Evolutionary conservation across 2,888 invertebrate genomes (phyloP), one percentile per base, ranked within the genome.

Genomic region (Meta bourneti): DNA sequence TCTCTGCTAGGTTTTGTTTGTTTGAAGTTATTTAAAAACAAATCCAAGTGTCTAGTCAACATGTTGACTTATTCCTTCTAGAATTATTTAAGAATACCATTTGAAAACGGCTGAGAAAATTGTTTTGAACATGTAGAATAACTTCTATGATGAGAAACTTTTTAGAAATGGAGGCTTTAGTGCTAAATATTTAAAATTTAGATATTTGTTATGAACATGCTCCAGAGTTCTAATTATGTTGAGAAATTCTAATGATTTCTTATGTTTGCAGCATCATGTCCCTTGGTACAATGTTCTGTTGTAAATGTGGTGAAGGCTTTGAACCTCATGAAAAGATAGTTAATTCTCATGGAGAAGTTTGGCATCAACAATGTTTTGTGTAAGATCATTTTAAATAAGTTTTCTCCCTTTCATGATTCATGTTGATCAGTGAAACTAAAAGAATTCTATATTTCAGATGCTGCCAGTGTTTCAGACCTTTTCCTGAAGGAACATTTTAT

Each of bases 281-380:
- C 93, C 95, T 98, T 95, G 98, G 97, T 94, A 97, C 97, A 94
- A 98, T 98, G 97, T 97, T 97, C 94, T 99, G 99, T 95, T 97
- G 98, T 94, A 97, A 99, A 90, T 99, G 99, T 95, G 97, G 97
- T 93, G 99, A 99, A 94, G 98, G 98, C 6, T 99, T 99, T 95
- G 98, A 98, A 94, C 96, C 98, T 34, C 97, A 98, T 95, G 99
- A 99, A 95, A 99, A 99, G 95, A 99, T 99, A 95, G 99, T 99
- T 90, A 99, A 99, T 95, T 98, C 99, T 0, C 98, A 98, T 94
- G 99, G 99, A 89, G 99, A 99, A 95, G 96, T 99, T 74, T 99
- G 99, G 99, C 99, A 99, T 96, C 98, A 98, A 7, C 98, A 98
- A 94, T 99, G 99, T 95, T 99, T 99, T 96, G 99, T 99, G 98